Percentiles rank a stretch among this genome's conserved stretches.
phyloP scores from a whole-genome alignment of 1,140 invertebrate genomes.

The Tetramorium simillimum region DNA sequence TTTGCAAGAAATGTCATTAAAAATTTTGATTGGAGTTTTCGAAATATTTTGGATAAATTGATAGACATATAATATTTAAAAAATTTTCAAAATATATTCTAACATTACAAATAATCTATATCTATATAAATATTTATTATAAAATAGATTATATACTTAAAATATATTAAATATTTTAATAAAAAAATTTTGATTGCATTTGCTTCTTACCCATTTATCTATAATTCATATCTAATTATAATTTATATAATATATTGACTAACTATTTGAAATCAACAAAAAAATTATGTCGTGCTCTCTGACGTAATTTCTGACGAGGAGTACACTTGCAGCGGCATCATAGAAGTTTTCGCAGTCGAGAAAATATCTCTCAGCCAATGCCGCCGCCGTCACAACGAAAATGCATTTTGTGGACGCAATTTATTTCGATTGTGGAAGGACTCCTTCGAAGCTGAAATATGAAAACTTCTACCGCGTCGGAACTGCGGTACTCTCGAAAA shows the following conservation, averaged over 20 bases:
- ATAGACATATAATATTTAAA: background rate
- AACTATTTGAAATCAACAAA: slow-evolving; percentile 2
- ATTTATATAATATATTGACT: background rate
- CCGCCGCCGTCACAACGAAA: slow-evolving; percentile 36
- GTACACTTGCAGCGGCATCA: background rate
- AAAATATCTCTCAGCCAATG: slow-evolving; percentile 49
- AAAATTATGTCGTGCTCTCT: slow-evolving; percentile 33
- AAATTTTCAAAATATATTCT: background rate
- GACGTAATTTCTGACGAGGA: slow-evolving; percentile 26
- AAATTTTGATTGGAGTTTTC: background rate
- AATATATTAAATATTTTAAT: background rate
- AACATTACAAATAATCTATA: background rate
- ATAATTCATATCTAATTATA: background rate
- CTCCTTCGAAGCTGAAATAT: slow-evolving; percentile 54
- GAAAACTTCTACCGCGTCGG: slow-evolving; percentile 42
- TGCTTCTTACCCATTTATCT: background rate
- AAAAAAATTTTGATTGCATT: background rate
- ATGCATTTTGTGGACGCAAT: slow-evolving; percentile 56
- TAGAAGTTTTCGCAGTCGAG: slow-evolving; percentile 43
- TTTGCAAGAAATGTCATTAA: background rate
- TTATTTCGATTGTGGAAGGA: slow-evolving; percentile 56
- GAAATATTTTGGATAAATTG: background rate
- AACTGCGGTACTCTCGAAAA: background rate
- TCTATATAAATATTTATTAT: background rate
- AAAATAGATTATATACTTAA: background rate